These are phyloP conservation scores for Pandemis corylana DNA, from an alignment of 2,888 invertebrate species.

Conservation along the genomic window DNA sequence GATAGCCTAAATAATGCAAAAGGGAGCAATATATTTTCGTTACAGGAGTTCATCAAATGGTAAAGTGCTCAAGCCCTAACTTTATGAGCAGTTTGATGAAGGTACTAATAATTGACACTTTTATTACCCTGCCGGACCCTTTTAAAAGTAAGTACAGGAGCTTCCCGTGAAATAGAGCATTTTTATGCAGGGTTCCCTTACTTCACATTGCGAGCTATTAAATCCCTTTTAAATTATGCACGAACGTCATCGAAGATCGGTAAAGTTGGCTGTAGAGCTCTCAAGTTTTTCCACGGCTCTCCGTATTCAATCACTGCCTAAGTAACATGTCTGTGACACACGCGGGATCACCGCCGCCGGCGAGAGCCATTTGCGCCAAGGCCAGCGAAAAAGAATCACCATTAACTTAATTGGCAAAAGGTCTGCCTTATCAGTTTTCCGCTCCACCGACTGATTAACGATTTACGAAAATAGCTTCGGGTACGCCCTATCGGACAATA, in stretches of 20 bases:
- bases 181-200: slow-evolving; percentile 16
- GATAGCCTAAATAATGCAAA: slow-evolving; percentile 39
- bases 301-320: slow-evolving; percentile 53
- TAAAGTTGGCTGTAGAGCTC: not conserved
- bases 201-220: slow-evolving; percentile 12
- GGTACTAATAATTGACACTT: slow-evolving; percentile 64
- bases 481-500: slow-evolving; percentile 56
- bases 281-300: not conserved
- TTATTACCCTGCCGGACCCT: slow-evolving; percentile 52
- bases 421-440: slow-evolving; percentile 80
- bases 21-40: slow-evolving; percentile 44
- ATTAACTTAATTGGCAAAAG: slow-evolving; percentile 80
- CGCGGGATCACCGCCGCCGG: slow-evolving; percentile 42
- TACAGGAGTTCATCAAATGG: slow-evolving; percentile 51
- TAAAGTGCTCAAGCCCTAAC: slow-evolving; percentile 49
- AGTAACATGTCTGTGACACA: slow-evolving; percentile 50
- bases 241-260: not conserved
- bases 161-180: slow-evolving; percentile 20
- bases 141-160: slow-evolving; percentile 35
- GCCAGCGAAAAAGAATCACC: slow-evolving; percentile 72
- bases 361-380: slow-evolving; percentile 55
- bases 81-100: slow-evolving; percentile 61
- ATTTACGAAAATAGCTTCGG: slow-evolving; percentile 74
- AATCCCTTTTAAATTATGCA: slow-evolving; percentile 4
- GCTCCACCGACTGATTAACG: slow-evolving; percentile 77